These are phyloP conservation scores for Sternarchorhynchus goeldii DNA, from an alignment of 2,797 vertebrate species.

Conservation along the genomic window DNA sequence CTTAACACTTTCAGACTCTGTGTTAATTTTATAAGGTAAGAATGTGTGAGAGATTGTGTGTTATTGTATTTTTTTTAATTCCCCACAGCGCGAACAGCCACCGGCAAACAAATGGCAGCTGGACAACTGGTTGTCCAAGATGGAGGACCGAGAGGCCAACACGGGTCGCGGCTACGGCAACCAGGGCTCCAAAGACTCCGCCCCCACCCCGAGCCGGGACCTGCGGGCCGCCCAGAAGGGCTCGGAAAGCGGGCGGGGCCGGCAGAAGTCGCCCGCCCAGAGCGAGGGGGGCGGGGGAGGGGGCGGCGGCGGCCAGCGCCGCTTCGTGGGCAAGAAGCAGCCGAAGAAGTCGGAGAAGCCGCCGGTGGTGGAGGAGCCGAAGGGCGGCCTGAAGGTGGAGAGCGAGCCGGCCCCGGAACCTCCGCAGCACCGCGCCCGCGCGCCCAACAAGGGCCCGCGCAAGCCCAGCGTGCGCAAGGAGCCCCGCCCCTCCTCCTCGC, in stretches of 20 bases:
- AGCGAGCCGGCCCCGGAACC: slow-evolving; percentile 91
- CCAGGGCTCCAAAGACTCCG: slow-evolving; percentile 87
- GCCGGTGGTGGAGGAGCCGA: slow-evolving; percentile 87
- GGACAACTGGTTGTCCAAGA: slow-evolving; percentile 98
- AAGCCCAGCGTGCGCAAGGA: slow-evolving; percentile 97
- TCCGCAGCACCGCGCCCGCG: slow-evolving; percentile 85
- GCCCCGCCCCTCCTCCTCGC: slow-evolving; percentile 89
- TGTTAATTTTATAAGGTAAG: too few relatives aligned
- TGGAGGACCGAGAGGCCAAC: slow-evolving; percentile 86
- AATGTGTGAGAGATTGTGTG: not conserved
- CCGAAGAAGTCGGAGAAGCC: slow-evolving; percentile 95
- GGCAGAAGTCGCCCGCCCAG: slow-evolving; percentile 95
- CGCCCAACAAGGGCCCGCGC: slow-evolving; percentile 92
- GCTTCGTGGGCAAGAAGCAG: slow-evolving; percentile 92
- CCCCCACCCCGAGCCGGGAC: slow-evolving; percentile 85
- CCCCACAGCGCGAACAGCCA: slow-evolving; percentile 86
- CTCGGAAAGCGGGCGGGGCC: slow-evolving; percentile 84
- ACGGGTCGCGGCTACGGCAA: slow-evolving; percentile 81
- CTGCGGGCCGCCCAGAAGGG: slow-evolving; percentile 88
- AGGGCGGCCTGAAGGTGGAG: slow-evolving; percentile 93
- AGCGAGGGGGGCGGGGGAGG: slow-evolving; percentile 77
- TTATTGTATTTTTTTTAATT: slow-evolving; percentile 2
- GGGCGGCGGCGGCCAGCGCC: slow-evolving; percentile 73
- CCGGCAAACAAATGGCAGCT: slow-evolving; percentile 97
- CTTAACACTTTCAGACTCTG: too few relatives aligned